Evolutionary conservation across 2,888 invertebrate species (phyloP).

Genomic region (Saturnia pavonia): DNA sequence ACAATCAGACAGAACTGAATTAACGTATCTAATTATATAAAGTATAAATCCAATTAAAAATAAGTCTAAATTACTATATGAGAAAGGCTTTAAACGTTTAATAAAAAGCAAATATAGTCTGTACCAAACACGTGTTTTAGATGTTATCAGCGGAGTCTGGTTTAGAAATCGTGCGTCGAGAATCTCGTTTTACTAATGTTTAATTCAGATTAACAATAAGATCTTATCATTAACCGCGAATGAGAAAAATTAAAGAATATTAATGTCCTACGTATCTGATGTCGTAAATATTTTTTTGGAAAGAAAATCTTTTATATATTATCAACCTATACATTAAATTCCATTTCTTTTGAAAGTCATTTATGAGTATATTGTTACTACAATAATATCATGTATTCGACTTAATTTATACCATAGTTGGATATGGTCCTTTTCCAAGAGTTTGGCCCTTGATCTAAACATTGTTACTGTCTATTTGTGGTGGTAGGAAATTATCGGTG

Average conservation of each 20-base stretch:
- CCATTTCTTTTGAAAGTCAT: background rate
- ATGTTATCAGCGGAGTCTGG: constrained; percentile 38
- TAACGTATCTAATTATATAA: background rate
- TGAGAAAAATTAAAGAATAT: constrained; percentile 44
- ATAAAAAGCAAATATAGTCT: constrained; percentile 15
- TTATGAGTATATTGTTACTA: background rate
- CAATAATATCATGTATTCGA: background rate
- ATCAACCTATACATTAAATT: background rate
- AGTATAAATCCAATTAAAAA: background rate
- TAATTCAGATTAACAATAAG: constrained; percentile 44
- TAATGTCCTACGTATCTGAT: constrained; percentile 41
- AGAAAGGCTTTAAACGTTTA: constrained; percentile 11
- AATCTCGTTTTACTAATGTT: constrained; percentile 46
- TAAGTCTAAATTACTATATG: background rate
- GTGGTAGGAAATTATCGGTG: too few relatives aligned
- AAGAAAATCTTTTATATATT: background rate
- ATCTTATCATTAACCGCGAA: constrained; percentile 50
- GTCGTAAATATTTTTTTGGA: constrained; percentile 30
- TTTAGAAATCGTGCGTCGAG: constrained; percentile 38
- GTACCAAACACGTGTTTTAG: constrained; percentile 26
- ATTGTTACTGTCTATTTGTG: background rate
- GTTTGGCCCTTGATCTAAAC: background rate
- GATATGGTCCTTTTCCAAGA: background rate
- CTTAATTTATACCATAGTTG: background rate
- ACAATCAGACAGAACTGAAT: background rate